Conservation (phyloP, 1,140 invertebrate genomes). For the Zophobas atratus region DNA sequence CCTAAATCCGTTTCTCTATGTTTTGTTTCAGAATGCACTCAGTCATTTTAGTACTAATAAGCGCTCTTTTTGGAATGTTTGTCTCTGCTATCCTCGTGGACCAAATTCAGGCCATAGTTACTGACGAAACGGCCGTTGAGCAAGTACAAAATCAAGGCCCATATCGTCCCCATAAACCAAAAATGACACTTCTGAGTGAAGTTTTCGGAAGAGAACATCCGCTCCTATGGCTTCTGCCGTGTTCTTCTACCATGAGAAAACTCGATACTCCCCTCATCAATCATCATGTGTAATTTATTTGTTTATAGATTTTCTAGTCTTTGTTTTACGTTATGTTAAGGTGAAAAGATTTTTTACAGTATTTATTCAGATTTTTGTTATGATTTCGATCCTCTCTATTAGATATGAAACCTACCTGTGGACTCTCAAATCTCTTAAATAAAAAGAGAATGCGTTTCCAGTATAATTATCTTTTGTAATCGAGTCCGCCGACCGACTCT, state of each 20-base stretch:
- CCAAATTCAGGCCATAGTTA: constrained; percentile 85
- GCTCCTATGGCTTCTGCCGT: constrained; percentile 77
- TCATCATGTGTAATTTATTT: constrained; percentile 71
- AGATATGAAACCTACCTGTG: no score
- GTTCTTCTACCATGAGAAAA: constrained; percentile 70
- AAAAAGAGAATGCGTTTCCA: no score
- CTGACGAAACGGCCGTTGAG: constrained; percentile 84
- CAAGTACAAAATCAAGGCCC: constrained; percentile 81
- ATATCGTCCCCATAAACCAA: constrained; percentile 77
- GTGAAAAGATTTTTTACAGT: not conserved
- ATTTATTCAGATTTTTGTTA: not conserved
- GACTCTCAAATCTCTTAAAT: no score
- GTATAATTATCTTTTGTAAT: no score
- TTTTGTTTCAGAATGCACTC: constrained; percentile 82
- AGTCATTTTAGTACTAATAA: constrained; percentile 88
- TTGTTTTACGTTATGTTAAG: not conserved
- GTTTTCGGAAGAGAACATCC: constrained; percentile 86
- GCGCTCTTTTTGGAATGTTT: constrained; percentile 90
- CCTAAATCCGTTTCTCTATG: not conserved
- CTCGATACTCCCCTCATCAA: constrained; percentile 74
- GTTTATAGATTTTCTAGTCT: constrained; percentile 29
- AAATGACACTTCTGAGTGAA: constrained; percentile 81
- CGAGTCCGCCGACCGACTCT: no score
- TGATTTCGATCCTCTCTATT: not conserved
- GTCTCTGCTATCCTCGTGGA: constrained; percentile 92